Percentiles rank a stretch among this genome's conserved stretches.
These are phyloP conservation scores for Nixonia krombeini DNA, from an alignment of 1,140 invertebrate genomes.

Conservation along the genomic window DNA sequence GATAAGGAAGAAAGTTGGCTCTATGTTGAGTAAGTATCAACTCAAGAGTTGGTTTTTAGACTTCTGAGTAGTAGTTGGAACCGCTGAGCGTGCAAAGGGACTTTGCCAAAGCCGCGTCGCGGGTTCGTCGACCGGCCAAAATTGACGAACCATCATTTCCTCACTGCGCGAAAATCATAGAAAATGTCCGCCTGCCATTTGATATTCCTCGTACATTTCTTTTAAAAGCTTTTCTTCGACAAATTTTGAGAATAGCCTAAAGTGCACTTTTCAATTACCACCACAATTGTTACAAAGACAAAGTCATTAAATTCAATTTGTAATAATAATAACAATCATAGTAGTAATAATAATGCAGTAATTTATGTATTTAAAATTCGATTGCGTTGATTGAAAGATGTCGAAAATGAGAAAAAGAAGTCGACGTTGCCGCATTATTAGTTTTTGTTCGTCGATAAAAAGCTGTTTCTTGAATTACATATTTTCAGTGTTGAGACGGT, in stretches of 20 bases:
- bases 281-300: too few relatives aligned
- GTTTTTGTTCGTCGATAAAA: too few relatives aligned
- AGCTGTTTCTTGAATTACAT: too few relatives aligned
- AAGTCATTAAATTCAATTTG: neutral
- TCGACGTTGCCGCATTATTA: too few relatives aligned
- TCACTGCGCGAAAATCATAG: too few relatives aligned
- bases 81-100: conserved; percentile 10
- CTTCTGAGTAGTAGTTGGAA: conserved; percentile 4
- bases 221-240: neutral
- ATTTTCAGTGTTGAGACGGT: too few relatives aligned
- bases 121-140: conserved; percentile 53
- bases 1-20: conserved; percentile 3
- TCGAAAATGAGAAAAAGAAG: too few relatives aligned
- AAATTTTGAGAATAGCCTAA: neutral
- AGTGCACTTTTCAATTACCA: too few relatives aligned
- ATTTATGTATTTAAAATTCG: too few relatives aligned
- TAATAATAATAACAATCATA: neutral
- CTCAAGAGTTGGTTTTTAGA: conserved; percentile 29
- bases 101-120: conserved; percentile 34
- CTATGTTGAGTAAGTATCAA: neutral
- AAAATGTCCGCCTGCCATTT: too few relatives aligned
- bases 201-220: neutral
- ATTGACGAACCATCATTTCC: conserved; percentile 36
- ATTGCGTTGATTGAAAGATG: too few relatives aligned
- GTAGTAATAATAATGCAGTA: too few relatives aligned